Conservation (phyloP, 2,888 invertebrate species). For the Macropis europaea region DNA sequence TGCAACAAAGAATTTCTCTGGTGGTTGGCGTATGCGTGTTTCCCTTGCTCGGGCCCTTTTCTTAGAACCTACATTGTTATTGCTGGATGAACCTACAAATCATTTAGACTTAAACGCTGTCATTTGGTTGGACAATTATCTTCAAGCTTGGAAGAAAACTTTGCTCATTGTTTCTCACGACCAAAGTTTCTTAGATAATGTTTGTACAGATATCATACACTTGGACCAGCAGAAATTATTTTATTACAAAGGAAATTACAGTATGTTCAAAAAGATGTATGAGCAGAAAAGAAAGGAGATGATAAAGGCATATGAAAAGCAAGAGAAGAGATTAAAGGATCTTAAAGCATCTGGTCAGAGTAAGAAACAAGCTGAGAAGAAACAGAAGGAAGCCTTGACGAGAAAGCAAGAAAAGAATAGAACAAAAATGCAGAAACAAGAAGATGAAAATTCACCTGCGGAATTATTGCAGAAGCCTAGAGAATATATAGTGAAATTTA, state of each 20-base stretch:
- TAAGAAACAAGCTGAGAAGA: conserved; percentile 97
- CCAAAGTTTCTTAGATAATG: conserved; percentile 99
- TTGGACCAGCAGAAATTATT: conserved; percentile 95
- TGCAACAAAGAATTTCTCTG: conserved; percentile 93
- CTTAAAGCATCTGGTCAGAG: conserved; percentile 97
- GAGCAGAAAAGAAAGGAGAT: conserved; percentile 97
- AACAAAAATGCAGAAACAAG: conserved; percentile 89
- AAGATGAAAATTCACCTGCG: conserved; percentile 89
- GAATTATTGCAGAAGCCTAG: conserved; percentile 94
- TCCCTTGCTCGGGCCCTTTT: conserved; percentile 97
- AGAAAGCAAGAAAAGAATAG: conserved; percentile 96
- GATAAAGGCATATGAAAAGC: conserved; percentile 98
- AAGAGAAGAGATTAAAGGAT: conserved; percentile 97
- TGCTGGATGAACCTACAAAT: conserved; percentile 99
- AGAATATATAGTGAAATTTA: conserved; percentile 98
- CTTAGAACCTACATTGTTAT: conserved; percentile 96
- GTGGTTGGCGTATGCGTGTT: conserved; percentile 99
- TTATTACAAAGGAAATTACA: conserved; percentile 99
- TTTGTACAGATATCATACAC: conserved; percentile 99
- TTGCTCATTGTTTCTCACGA: conserved; percentile 99
- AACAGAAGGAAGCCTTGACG: conserved; percentile 94
- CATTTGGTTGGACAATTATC: conserved; percentile 99
- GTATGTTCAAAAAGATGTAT: conserved; percentile 99
- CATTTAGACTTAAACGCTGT: conserved; percentile 99
- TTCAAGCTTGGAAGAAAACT: conserved; percentile 99